Base-by-base conservation (phyloP, 2,888 invertebrate species). In the Ptilodon capucinus region DNA sequence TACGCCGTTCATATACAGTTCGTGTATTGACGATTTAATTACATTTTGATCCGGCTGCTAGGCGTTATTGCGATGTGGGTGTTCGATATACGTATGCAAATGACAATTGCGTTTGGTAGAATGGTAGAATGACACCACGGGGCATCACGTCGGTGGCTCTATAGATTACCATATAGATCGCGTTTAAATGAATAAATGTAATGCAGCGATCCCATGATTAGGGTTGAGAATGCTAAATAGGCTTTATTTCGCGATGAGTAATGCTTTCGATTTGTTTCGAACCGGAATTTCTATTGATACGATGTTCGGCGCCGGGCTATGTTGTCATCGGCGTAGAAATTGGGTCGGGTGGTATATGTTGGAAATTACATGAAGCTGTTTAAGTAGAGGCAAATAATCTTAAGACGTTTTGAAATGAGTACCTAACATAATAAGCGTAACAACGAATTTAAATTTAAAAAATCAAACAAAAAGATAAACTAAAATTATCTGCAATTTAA, bases 1-100 rank as follows among this genome's bases (percentile, higher is more conserved):
- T 79, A 84, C 73, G 75, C 81, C 69, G 77, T 81, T 81, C 84
- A 80, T 82, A 84, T 74, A 76, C 75, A 60, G 84, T 88, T 81
- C 90, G 90, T 90, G 90, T 86, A 86, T 86, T 86, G 90, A 84
- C 83, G 84, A 81, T 86, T 89, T 90, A 91, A 91, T 91, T 90
- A 89, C 86, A 77, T 74, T 79, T 80, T 86, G 86, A 89, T 89
- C 85, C 87, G 84, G 85, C 81, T 81, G 71, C 76, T 64, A 62
- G 71, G 76, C 71, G 80, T 76, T 81, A 80, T 75, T 80, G 78
- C 90, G 84, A 85, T 85, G 90, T 91, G 90, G 90, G 90, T 90
- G 90, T 90, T 73, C 90, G 83, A 84, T 85, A 84, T 82, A 83
- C 63, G 76, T 84, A 85, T 86, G 85, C 80, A 79, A 84, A 84